Base-by-base conservation (phyloP, 2,113 vertebrate genomes). In the Perca flavescens region DNA sequence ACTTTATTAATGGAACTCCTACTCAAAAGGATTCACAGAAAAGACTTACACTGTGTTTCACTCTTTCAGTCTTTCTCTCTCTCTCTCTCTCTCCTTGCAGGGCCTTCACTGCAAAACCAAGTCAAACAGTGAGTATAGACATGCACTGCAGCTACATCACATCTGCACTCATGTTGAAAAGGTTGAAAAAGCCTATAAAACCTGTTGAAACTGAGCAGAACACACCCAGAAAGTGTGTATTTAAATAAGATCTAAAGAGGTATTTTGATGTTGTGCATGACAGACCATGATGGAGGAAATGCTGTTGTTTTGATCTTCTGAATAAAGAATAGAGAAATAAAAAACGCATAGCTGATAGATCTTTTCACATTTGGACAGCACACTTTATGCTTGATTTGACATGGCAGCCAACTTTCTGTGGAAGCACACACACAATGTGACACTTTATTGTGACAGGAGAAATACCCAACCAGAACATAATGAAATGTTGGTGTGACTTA, bases 71-170 rank as follows among this genome's bases (percentile, higher is more conserved):
- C 61, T 9, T 16, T 16, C 47, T 83, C 17, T 70, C 19, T 67
- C 4, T 15, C 43, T 67, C 50, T 57, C 61, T 9, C n/a, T 14
- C 47, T 65, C 5, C 17, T 62, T 36, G n/a, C 82, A 95, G 95
- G 94, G 93, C 47, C 91, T 95, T 4, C 77, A 53, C 31, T 95
- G 94, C 88, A 94, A 47, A 56, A 68, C 31, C 50, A 93, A 87
- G 43, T 58, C 79, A 57, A 13, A 74, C 0, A 60, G 95, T 95
- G 62, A 95, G 95, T 94, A 89, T 25, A 21, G 22, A 65, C 13
- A 28, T 1, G 3, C 1, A 14, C 58, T 6, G 3, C 43, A 31
- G 40, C 34, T 67, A 0, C 5, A 43, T 49, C 13, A 21, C 25
- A 63, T 34, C 56, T 52, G 17, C 31, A 71, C 10, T 6, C 57